Evolutionary conservation across 2,797 vertebrate genomes (phyloP).

Genomic region (Clarias pachynema): DNA sequence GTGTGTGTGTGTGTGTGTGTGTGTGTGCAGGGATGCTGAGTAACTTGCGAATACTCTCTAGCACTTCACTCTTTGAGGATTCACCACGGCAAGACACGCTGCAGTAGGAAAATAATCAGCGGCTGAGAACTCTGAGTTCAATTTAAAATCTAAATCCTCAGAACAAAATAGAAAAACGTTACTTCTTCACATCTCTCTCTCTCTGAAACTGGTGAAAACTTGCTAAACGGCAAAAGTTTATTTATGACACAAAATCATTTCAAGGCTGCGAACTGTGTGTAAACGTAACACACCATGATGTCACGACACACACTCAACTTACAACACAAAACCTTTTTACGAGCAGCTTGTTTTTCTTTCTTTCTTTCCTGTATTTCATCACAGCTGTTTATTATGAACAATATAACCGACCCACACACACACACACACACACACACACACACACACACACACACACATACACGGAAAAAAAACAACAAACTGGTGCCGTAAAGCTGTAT

Average conservation of each 20-base stretch:
- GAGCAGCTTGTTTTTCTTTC: neutral
- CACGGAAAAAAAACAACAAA: constrained; percentile 1
- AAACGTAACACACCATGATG: too few relatives aligned
- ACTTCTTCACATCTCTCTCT: too few relatives aligned
- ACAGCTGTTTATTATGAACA: constrained; percentile 23
- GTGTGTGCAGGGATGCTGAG: neutral
- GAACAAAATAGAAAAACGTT: too few relatives aligned
- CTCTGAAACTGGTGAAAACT: too few relatives aligned
- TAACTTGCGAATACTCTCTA: too few relatives aligned
- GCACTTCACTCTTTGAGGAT: neutral
- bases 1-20: neutral
- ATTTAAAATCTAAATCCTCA: too few relatives aligned
- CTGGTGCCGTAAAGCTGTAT: constrained; percentile 17
- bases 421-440: too few relatives aligned
- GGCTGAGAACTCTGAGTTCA: too few relatives aligned
- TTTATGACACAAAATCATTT: too few relatives aligned
- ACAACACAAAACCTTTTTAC: neutral
- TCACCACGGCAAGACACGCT: too few relatives aligned
- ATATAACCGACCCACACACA: constrained; percentile 38
- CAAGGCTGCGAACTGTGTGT: too few relatives aligned
- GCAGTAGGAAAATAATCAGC: neutral
- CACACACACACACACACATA: constrained; percentile 6
- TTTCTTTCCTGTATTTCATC: neutral
- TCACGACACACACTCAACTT: neutral
- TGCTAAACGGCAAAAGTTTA: too few relatives aligned